Conservation (phyloP, 64 coral and sea anemone species). For the Cladopsammia gracilis region DNA sequence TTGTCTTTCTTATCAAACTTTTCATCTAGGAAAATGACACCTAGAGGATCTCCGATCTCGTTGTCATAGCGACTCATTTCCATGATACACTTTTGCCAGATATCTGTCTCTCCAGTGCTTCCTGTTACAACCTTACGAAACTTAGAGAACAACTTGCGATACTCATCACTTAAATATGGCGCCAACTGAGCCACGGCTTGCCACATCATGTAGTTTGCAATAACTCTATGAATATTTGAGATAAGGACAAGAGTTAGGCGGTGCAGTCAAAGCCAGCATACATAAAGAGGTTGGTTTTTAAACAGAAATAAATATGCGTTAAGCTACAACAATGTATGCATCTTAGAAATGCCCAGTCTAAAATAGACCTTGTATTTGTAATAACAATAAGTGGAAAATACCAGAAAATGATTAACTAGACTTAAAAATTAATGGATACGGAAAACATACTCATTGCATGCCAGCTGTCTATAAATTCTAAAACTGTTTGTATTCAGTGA, state of each 20-base stretch:
- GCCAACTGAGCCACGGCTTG: slow-evolving; percentile 33
- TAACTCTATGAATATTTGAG: not conserved
- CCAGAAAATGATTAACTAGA: not conserved
- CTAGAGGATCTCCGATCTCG: slow-evolving; percentile 57
- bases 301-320: too few relatives aligned
- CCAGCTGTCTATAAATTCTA: too few relatives aligned
- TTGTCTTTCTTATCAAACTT: slow-evolving; percentile 68
- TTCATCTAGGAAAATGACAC: slow-evolving; percentile 53
- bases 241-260: too few relatives aligned
- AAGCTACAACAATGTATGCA: too few relatives aligned
- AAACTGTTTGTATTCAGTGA: too few relatives aligned
- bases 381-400: not conserved
- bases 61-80: slow-evolving; percentile 37
- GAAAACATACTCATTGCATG: too few relatives aligned
- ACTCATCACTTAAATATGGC: slow-evolving; percentile 35
- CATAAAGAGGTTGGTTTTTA: too few relatives aligned
- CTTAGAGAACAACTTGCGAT: slow-evolving; percentile 2
- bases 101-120: slow-evolving; percentile 13
- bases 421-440: too few relatives aligned
- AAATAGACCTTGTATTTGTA: not conserved
- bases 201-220: slow-evolving; percentile 80
- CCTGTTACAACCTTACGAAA: slow-evolving; percentile 30
- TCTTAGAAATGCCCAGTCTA: too few relatives aligned
- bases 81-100: slow-evolving; percentile 49
- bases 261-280: too few relatives aligned